These are phyloP conservation scores for Syngnathus scovelli DNA, from an alignment of 2,113 vertebrate genomes.

Conservation along the genomic window DNA sequence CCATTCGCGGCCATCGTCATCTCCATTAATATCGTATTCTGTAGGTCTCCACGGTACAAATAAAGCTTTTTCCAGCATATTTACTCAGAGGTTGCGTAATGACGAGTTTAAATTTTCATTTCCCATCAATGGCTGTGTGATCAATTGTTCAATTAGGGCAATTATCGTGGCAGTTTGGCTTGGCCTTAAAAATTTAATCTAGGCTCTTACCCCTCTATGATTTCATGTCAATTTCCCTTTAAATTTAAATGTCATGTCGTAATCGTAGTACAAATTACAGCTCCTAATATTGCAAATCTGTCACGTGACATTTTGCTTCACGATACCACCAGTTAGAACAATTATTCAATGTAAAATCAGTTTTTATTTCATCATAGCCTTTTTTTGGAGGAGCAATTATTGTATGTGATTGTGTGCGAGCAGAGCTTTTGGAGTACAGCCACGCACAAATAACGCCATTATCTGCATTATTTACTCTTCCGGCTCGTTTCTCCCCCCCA, in stretches of 20 bases:
- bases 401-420: constrained; percentile 43
- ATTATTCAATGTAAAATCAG: neutral
- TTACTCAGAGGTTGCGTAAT: neutral
- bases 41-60: neutral
- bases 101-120: too few species aligned
- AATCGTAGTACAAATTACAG: neutral
- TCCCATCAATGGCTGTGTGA: too few species aligned
- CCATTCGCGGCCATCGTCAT: constrained; percentile 18
- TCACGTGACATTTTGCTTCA: neutral
- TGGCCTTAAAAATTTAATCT: neutral
- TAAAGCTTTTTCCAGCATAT: neutral
- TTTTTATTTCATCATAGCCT: constrained; percentile 29
- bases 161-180: neutral
- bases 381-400: constrained; percentile 30
- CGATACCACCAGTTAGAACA: neutral
- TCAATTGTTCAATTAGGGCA: neutral
- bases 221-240: neutral
- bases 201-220: neutral
- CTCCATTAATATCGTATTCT: neutral
- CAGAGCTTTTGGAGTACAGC: constrained; percentile 29
- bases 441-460: constrained; percentile 55
- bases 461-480: constrained; percentile 50
- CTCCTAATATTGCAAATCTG: neutral
- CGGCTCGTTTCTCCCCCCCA: constrained; percentile 34
- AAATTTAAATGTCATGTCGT: neutral